Evolutionary conservation across 2,888 invertebrate genomes (phyloP).

Genomic region (Phyllotreta cruciferae): DNA sequence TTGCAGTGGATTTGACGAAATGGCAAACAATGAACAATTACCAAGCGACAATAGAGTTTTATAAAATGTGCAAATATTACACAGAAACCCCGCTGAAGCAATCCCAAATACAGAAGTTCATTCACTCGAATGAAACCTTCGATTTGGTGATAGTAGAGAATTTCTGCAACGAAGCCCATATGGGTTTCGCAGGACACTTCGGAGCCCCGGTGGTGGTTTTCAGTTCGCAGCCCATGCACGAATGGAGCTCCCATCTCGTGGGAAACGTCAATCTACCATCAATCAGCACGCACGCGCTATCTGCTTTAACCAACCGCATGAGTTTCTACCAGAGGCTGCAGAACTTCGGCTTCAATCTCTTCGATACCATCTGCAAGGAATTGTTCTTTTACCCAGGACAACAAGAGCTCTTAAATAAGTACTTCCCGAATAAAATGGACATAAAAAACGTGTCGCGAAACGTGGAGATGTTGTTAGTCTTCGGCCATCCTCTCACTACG

Average conservation of each 20-base stretch:
- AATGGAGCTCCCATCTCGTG: slow-evolving; percentile 60
- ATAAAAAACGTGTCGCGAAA: slow-evolving; percentile 48
- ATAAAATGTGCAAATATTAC: too few species aligned
- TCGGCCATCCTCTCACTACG: slow-evolving; percentile 62
- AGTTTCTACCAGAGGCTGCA: slow-evolving; percentile 63
- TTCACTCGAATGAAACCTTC: too few species aligned
- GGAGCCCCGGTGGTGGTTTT: slow-evolving; percentile 42
- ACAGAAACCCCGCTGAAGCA: too few species aligned
- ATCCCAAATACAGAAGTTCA: too few species aligned
- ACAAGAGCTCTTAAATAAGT: slow-evolving; percentile 46
- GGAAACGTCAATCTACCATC: slow-evolving; percentile 61
- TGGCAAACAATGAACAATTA: too few species aligned
- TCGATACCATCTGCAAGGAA: slow-evolving; percentile 45
- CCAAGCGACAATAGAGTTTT: too few species aligned
- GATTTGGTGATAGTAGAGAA: slow-evolving; percentile 56
- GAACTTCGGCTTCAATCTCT: slow-evolving; percentile 59
- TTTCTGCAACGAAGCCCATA: slow-evolving; percentile 59
- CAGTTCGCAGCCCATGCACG: slow-evolving; percentile 58
- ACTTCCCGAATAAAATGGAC: slow-evolving; percentile 49
- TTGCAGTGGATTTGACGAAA: too few species aligned
- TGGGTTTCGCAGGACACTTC: not conserved
- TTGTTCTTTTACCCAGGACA: slow-evolving; percentile 43
- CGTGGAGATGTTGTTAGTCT: slow-evolving; percentile 49
- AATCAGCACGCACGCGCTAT: slow-evolving; percentile 60
- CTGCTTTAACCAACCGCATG: slow-evolving; percentile 59